Evolutionary conservation across 2,888 invertebrate species (phyloP), one percentile per base, ranked within the genome.

Genomic region (Idaea aversata): DNA sequence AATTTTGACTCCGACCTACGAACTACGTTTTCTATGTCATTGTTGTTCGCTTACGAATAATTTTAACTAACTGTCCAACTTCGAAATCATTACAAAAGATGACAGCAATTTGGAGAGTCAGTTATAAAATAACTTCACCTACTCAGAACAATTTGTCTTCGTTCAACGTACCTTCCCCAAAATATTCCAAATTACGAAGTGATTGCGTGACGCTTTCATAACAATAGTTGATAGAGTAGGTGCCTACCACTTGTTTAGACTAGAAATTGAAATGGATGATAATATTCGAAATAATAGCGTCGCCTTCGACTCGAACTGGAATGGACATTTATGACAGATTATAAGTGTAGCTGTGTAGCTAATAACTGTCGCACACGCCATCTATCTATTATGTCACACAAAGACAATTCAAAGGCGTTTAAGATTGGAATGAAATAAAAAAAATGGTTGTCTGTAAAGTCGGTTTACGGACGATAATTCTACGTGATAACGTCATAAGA

Each of bases 251-350:
- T 88, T 86, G 83, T 84, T 83, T 85, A 81, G 78, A 77, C 79
- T 79, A 77, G 71, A 80, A 85, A 87, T 86, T 84, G 85, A 86
- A 88, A 85, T 61, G 85, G 81, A 86, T 79, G 84, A 83, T 86
- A 86, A 83, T 87, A 81, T 81, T 84, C 78, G 78, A 83, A 86
- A 88, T 88, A 87, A 90, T 87, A 83, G 83, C 78, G 75, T 74
- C 76, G 76, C 81, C 83, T 83, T 86, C 85, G 83, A 81, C 77
- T 80, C 81, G 78, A 79, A 79, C 15, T 58, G 58, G 75, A 78
- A 80, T 83, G 90, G 89, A 90, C 90, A 90, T 90, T 90, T 91
- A 90, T 90, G 87, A 90, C 89, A 89, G 89, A 90, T 90, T 91
- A 88, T 83, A 82, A 87, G 81, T 83, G 84, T 83, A 80, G 82